Evolutionary conservation across 2,888 invertebrate genomes (phyloP).

Genomic region (Plemyria rubiginata): DNA sequence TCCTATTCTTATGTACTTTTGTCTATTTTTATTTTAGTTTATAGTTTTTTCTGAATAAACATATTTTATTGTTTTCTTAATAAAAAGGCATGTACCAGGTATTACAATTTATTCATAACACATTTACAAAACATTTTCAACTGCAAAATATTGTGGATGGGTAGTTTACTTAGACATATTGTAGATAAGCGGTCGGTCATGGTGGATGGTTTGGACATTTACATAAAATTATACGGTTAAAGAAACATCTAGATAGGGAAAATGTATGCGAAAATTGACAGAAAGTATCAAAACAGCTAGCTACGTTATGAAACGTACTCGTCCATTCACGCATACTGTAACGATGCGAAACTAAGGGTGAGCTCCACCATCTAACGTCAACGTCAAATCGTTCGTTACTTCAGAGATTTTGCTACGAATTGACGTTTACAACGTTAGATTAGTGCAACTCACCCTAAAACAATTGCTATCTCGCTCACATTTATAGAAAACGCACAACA

Average conservation of each 20-base stretch:
- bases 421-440: too few relatives aligned
- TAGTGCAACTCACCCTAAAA: too few relatives aligned
- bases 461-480: too few relatives aligned
- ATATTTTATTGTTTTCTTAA: slow-evolving; percentile 30
- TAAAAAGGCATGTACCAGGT: slow-evolving; percentile 55
- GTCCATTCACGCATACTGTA: not conserved
- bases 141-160: slow-evolving; percentile 61
- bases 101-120: slow-evolving; percentile 61
- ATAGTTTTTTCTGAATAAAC: slow-evolving; percentile 31
- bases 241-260: slow-evolving; percentile 24
- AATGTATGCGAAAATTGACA: slow-evolving; percentile 12
- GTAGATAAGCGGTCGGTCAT: slow-evolving; percentile 43
- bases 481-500: not conserved
- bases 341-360: too few relatives aligned
- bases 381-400: too few relatives aligned
- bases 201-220: slow-evolving; percentile 47
- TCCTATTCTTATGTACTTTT: slow-evolving; percentile 8
- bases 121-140: slow-evolving; percentile 63
- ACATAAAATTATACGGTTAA: slow-evolving; percentile 23
- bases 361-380: too few relatives aligned
- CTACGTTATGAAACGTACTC: not conserved
- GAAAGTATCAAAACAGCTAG: not conserved
- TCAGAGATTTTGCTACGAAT: too few relatives aligned
- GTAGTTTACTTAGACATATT: slow-evolving; percentile 43
- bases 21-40: slow-evolving; percentile 25